Percentiles rank a stretch among this genome's conserved stretches.
Conservation (phyloP, 2,113 vertebrate genomes). For the Chrysochloris asiatica region DNA sequence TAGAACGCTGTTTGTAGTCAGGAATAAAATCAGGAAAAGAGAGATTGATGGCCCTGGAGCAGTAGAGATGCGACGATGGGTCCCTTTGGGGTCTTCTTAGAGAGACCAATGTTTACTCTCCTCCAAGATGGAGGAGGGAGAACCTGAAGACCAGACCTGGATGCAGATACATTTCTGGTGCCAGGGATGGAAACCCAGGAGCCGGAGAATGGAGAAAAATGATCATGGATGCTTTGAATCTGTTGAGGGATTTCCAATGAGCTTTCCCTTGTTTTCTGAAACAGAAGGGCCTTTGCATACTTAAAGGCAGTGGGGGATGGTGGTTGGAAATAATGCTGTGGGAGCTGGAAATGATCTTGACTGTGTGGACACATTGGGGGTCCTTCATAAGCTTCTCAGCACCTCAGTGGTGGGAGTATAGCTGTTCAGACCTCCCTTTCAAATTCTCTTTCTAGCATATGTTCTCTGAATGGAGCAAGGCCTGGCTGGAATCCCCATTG, state of each 20-base stretch:
- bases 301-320: accelerated
- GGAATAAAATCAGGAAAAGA: background rate
- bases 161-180: accelerated
- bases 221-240: background rate
- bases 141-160: background rate
- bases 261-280: background rate
- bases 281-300: background rate
- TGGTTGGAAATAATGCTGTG: background rate
- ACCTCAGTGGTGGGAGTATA: accelerated
- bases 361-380: no score
- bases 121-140: background rate
- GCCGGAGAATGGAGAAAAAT: no score
- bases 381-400: background rate
- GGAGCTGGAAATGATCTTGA: background rate
- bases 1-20: background rate
- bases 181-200: background rate
- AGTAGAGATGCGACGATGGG: background rate
- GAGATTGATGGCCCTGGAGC: background rate
- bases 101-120: background rate
- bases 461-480: background rate
- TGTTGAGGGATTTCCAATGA: background rate
- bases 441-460: background rate
- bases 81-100: background rate
- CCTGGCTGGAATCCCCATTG: background rate
- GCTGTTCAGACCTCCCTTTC: background rate